Evolutionary conservation across 2,797 vertebrate genomes (phyloP).

Genomic region (Gallinago solitaria): DNA sequence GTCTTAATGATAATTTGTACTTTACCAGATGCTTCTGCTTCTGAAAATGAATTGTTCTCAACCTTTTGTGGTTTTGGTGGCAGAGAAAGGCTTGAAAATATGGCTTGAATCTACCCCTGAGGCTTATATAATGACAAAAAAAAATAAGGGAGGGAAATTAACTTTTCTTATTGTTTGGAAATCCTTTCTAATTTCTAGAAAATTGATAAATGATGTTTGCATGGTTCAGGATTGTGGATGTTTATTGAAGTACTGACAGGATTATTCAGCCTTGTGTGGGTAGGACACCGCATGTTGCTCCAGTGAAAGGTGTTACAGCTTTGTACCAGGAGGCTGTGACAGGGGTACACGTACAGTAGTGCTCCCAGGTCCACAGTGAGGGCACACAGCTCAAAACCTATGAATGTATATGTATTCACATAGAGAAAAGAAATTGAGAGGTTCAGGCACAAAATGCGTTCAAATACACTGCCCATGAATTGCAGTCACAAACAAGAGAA

Average conservation of each 20-base stretch:
- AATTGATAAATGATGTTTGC: background rate
- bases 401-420: fast-evolving
- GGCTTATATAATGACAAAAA: background rate
- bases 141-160: background rate
- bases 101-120: background rate
- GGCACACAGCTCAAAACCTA: background rate
- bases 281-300: background rate
- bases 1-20: conserved; percentile 7
- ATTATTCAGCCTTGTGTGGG: background rate
- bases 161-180: conserved; percentile 2
- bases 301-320: background rate
- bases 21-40: conserved; percentile 5
- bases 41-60: conserved; percentile 13
- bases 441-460: background rate
- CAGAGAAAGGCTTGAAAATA: conserved; percentile 3
- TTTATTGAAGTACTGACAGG: background rate
- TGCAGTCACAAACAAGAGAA: background rate
- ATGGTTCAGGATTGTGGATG: background rate
- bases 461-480: background rate
- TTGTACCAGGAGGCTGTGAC: background rate
- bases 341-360: fast-evolving
- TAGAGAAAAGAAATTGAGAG: background rate
- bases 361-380: background rate
- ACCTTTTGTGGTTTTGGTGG: background rate
- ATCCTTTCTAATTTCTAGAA: background rate